A percentile compares a stretch with the other conserved stretches of the same genome.
phyloP scores from a whole-genome alignment of 2,888 invertebrate genomes.

The Cerastoderma edule region DNA sequence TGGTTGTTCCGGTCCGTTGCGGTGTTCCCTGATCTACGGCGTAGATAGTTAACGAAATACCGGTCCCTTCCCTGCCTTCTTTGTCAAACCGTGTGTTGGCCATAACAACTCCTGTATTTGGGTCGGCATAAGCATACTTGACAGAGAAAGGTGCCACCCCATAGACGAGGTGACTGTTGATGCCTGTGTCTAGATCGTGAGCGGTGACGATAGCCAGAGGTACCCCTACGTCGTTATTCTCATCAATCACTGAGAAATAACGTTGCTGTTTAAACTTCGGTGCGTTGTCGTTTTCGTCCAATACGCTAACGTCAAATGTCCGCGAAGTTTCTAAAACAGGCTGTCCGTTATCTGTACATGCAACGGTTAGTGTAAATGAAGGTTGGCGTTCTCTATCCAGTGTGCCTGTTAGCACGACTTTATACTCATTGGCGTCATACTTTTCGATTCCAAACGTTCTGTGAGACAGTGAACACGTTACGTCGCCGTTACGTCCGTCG shows the following conservation, averaged over 20 bases:
- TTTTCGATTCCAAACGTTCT: constrained; percentile 59
- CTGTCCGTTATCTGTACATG: constrained; percentile 63
- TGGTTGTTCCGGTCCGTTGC: constrained; percentile 90
- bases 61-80: constrained; percentile 90
- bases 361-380: constrained; percentile 51
- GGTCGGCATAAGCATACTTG: constrained; percentile 92
- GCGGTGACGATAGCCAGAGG: constrained; percentile 59
- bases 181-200: constrained; percentile 54
- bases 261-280: constrained; percentile 89
- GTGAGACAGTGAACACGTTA: constrained; percentile 57
- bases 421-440: constrained; percentile 65
- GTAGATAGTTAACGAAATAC: constrained; percentile 95
- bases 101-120: constrained; percentile 91
- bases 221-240: constrained; percentile 66
- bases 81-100: constrained; percentile 93
- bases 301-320: constrained; percentile 84
- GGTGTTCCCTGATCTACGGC: constrained; percentile 89
- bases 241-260: constrained; percentile 62
- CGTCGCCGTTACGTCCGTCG: constrained; percentile 69
- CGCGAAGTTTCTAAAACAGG: constrained; percentile 52
- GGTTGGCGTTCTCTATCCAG: constrained; percentile 59
- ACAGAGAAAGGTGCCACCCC: constrained; percentile 85
- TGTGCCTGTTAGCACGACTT: constrained; percentile 59
- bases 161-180: constrained; percentile 85
- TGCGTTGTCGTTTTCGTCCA: constrained; percentile 95